Evolutionary conservation across 2,888 invertebrate species (phyloP).

Genomic region (Hydraecia micacea): DNA sequence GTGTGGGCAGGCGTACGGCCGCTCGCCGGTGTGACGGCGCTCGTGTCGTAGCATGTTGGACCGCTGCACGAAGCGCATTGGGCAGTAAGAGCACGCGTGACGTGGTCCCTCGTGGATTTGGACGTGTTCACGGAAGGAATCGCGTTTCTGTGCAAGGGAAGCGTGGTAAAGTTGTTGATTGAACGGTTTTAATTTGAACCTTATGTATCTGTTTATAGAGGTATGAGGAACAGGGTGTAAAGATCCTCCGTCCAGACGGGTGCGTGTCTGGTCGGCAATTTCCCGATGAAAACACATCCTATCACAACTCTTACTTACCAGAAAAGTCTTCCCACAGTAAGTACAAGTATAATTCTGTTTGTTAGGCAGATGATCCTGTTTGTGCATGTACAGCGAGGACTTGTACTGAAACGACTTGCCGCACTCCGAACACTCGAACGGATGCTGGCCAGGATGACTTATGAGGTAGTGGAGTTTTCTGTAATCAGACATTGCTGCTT

Average conservation of each 20-base stretch:
- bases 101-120: slow-evolving; percentile 90
- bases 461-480: slow-evolving; percentile 90
- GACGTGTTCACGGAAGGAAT: slow-evolving; percentile 90
- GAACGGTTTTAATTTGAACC: slow-evolving; percentile 2
- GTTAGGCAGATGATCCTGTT: slow-evolving; percentile 85
- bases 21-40: slow-evolving; percentile 90
- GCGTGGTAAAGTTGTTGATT: background rate
- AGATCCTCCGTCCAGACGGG: no score
- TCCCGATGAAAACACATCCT: background rate
- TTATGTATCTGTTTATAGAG: background rate
- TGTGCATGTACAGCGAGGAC: slow-evolving; percentile 89
- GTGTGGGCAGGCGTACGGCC: slow-evolving; percentile 89
- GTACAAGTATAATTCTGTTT: slow-evolving; percentile 84
- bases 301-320: slow-evolving; percentile 75
- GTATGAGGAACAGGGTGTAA: no score
- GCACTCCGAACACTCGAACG: slow-evolving; percentile 88
- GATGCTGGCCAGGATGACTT: slow-evolving; percentile 87
- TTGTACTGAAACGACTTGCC: slow-evolving; percentile 90
- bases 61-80: slow-evolving; percentile 91
- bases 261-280: no score
- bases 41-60: slow-evolving; percentile 91
- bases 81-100: slow-evolving; percentile 91
- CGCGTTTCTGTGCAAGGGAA: slow-evolving; percentile 82
- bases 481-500: slow-evolving; percentile 17
- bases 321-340: slow-evolving; percentile 88